These are phyloP conservation scores for Anguilla japonica DNA, from an alignment of 2,113 vertebrate species.

Conservation along the genomic window DNA sequence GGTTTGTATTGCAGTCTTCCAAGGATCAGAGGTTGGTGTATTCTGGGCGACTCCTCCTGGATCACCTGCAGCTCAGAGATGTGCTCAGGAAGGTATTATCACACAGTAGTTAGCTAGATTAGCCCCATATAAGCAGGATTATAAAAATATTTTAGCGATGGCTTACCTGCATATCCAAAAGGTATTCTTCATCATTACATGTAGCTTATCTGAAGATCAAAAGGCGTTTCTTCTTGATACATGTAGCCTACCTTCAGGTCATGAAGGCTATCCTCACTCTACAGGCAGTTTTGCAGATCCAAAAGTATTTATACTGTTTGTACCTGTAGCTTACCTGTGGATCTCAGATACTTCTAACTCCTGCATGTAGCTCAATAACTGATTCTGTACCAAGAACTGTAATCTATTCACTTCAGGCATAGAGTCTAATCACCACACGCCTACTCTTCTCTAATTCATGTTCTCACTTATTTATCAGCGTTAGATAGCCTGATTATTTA, in stretches of 20 bases:
- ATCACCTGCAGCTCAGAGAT: slow-evolving; percentile 91
- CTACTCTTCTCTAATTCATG: not conserved
- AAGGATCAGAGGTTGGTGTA: slow-evolving; percentile 97
- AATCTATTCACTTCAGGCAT: not conserved
- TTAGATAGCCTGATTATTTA: not conserved
- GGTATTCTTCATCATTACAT: not conserved
- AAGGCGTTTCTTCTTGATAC: not conserved
- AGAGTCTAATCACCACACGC: not conserved
- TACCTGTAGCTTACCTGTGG: too few species aligned
- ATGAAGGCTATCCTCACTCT: too few species aligned
- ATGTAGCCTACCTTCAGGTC: not conserved
- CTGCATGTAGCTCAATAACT: too few species aligned
- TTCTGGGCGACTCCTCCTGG: slow-evolving; percentile 91
- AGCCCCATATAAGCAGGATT: not conserved
- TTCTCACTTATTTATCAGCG: not conserved
- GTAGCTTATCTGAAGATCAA: not conserved
- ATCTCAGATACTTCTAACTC: too few species aligned
- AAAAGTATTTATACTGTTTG: too few species aligned
- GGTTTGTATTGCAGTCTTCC: slow-evolving; percentile 76
- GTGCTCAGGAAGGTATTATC: slow-evolving; percentile 89
- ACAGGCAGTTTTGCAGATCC: too few species aligned
- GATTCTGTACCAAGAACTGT: not conserved
- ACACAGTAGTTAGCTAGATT: too few species aligned
- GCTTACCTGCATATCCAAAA: not conserved
- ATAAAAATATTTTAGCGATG: not conserved